Base-by-base conservation (phyloP, 2,888 invertebrate species). In the Drosophila aldrichi region DNA sequence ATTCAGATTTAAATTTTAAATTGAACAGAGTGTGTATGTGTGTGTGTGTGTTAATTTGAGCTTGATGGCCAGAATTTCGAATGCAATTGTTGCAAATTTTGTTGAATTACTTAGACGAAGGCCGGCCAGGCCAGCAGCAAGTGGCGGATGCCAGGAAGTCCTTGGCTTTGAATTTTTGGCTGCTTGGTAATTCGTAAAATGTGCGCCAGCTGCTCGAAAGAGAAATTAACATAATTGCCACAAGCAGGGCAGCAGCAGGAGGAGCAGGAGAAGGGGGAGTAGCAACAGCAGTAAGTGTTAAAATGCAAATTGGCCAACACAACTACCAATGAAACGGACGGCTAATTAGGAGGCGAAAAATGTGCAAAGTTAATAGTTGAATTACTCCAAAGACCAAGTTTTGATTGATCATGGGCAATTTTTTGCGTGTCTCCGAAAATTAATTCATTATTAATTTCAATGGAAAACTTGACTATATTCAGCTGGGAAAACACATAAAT, bases 181-280 rank as follows among this genome's bases (percentile, higher is more conserved):
- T 72, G 32, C 80, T 83, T 80, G 72, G 78, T 59, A 70, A 86
- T 88, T 82, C 51, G 36, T 38, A 77, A 77, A 88, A 70, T 83
- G 77, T 62, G 58, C 83, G 83, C 74, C 83, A 79, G 83, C 59
- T 88, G 83, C 77, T 61, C 56, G 69, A 68, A 59, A 36, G 16
- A 25, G 38, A 58, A 86, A 84, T 89, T 85, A 75, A 59, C 84
- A 85, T 85, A 85, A 87, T 89, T 77, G 88, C 63, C 38, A 46
- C 40, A 20, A 29, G 49, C 22, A 6, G 32, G 5, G 7, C 49
- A 49, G 18, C 18, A 18, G 18, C 7, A 20, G n/a, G 25, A 20
- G 38, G 6, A 22, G 46, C 34, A 46, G 52, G n/a, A 9, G 10
- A 0, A 29, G 48, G 5, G 12, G 32, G n/a, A 10, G 12, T 12